Evolutionary conservation across 2,797 vertebrate species (phyloP).

Genomic region (Acrossocheilus wenchowensis): DNA sequence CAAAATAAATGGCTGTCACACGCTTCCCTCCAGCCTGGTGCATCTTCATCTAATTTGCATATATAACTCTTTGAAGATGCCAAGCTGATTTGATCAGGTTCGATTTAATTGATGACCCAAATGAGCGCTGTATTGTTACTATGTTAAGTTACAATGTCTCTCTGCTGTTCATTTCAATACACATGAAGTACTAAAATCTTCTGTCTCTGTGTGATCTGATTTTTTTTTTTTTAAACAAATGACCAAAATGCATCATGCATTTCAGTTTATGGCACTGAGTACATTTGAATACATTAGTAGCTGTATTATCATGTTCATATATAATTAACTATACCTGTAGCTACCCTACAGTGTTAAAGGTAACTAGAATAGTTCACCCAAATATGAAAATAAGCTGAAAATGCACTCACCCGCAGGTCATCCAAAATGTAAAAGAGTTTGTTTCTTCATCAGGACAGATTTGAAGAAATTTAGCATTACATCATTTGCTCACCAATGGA

Average conservation of each 20-base stretch:
- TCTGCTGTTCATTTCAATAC: conserved; percentile 1
- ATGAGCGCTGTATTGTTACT: conserved; percentile 24
- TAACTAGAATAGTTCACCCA: background rate
- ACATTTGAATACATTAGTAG: background rate
- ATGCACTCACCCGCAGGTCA: background rate
- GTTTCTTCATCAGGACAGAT: background rate
- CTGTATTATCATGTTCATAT: background rate
- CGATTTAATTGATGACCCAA: conserved; percentile 37
- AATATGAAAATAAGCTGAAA: background rate
- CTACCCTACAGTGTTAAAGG: background rate
- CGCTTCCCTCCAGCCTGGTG: conserved; percentile 41
- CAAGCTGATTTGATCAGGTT: conserved; percentile 44
- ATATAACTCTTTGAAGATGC: conserved; percentile 44
- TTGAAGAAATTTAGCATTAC: background rate
- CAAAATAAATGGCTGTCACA: conserved; percentile 59
- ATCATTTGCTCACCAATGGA: background rate
- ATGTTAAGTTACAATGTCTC: conserved; percentile 11
- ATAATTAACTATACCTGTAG: conserved; percentile 6
- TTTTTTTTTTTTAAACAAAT: background rate
- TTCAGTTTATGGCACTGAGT: background rate
- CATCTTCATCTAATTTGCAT: conserved; percentile 47
- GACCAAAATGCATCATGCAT: background rate
- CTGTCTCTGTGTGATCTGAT: background rate
- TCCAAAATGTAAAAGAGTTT: background rate
- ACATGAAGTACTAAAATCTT: background rate